Evolutionary conservation across 2,113 vertebrate genomes (phyloP).

Genomic region (Nannospalax galili): DNA sequence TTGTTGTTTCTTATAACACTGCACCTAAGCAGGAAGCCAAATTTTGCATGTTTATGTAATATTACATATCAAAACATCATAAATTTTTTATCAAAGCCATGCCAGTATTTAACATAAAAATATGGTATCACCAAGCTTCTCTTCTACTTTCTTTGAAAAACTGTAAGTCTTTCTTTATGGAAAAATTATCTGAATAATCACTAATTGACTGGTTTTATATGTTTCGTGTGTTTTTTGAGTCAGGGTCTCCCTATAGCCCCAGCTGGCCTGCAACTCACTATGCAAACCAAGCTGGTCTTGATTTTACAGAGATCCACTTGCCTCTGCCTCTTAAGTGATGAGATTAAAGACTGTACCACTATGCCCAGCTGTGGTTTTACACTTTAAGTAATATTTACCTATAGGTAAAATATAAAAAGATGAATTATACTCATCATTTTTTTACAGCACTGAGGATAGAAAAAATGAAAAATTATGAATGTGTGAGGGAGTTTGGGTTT

Average conservation of each 20-base stretch:
- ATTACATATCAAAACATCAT: conserved; percentile 29
- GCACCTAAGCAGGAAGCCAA: background rate
- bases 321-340: too few species aligned
- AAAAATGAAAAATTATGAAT: background rate
- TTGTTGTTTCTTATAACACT: background rate
- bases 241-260: too few species aligned
- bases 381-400: conserved; percentile 37
- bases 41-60: background rate
- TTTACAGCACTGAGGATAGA: background rate
- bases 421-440: background rate
- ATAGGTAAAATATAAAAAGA: background rate
- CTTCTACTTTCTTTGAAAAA: conserved; percentile 1
- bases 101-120: conserved; percentile 36
- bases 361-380: background rate
- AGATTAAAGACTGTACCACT: too few species aligned
- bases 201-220: background rate
- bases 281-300: too few species aligned
- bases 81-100: conserved; percentile 3
- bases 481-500: background rate
- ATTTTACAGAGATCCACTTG: too few species aligned
- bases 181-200: background rate
- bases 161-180: background rate
- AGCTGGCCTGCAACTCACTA: too few species aligned
- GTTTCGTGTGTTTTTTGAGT: too few species aligned
- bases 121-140: background rate